phyloP scores from a whole-genome alignment of 37 sponge, comb jelly and placozoan species.

The Cliona cf. orientalis region DNA sequence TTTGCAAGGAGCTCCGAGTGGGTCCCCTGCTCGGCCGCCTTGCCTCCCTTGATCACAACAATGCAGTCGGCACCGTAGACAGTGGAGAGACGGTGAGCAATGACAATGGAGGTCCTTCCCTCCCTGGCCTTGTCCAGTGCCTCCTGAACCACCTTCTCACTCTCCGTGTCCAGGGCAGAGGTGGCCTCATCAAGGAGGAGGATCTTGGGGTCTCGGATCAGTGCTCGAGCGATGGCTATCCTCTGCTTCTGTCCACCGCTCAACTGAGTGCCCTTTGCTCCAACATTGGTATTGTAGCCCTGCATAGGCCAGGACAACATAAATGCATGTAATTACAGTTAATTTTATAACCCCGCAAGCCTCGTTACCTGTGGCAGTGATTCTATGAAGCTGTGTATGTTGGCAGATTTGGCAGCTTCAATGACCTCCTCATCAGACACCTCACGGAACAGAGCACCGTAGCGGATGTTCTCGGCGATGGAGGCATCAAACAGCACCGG shows the following conservation, averaged over 20 bases:
- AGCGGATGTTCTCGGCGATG: conserved; percentile 94
- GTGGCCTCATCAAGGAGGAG: conserved; percentile 89
- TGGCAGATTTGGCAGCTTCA: conserved; percentile 88
- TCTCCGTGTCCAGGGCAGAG: conserved; percentile 86
- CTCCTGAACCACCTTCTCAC: conserved; percentile 87
- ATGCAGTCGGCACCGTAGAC: conserved; percentile 83
- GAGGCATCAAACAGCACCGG: conserved; percentile 81
- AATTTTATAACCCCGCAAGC: too few relatives aligned
- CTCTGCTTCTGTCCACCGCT: conserved; percentile 89
- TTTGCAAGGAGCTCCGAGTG: conserved; percentile 69
- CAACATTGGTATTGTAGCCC: conserved; percentile 76
- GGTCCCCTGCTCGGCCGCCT: conserved; percentile 66
- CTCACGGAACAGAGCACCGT: conserved; percentile 85
- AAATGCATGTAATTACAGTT: background rate
- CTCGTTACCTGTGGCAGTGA: conserved; percentile 81
- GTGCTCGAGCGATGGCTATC: conserved; percentile 85
- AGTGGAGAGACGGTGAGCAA: conserved; percentile 91
- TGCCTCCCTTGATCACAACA: conserved; percentile 78
- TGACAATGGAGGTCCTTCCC: conserved; percentile 87
- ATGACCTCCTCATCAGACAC: conserved; percentile 85
- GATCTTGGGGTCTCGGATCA: conserved; percentile 78
- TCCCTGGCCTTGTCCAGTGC: conserved; percentile 87
- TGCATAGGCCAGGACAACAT: background rate
- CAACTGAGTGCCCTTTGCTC: conserved; percentile 73
- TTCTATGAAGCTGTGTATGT: conserved; percentile 88